Evolutionary conservation across 2,113 vertebrate species (phyloP), one percentile per base, ranked within the genome.

Genomic region (Sylvietta virens): DNA sequence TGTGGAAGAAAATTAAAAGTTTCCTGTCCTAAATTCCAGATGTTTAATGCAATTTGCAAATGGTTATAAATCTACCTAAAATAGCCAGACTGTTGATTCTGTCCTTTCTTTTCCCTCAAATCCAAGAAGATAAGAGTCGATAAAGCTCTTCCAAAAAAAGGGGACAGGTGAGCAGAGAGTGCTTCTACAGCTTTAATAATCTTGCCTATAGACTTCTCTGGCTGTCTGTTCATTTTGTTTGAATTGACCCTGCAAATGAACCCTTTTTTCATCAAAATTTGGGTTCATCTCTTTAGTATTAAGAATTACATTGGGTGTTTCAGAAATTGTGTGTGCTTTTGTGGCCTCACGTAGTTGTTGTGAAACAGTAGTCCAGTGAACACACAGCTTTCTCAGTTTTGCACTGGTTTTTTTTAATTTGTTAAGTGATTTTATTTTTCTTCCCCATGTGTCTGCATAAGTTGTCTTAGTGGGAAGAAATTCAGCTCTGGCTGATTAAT

Each of bases 1-100:
- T 65, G 31, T 67, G 45, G 60, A 89, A 79, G 81, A 69, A 91
- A 96, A 97, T 89, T 51, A 83, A 78, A 79, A 87, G 54, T 76
- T 92, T 92, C 91, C 90, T 91, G 71, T 86, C 70, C 71, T 82
- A 88, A 91, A 94, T 90, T 90, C 62, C 2, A 6, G 40, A 35
- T 87, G 58, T 85, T 86, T 79, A 94, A 83, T 86, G 54, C 47
- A 54, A 39, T 83, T 79, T 86, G 50, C 78, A 93, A 69, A 39
- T 0, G 1, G 45, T 56, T 91, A 21, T 78, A 79, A 88, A 79
- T 82, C 37, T 79, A 1, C 48, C 44, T 73, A 66, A 89, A 93
- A 65, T 50, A 88, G 77, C 67, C 27, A 15, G 51, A 62, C 58
- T 60, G 0, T 14, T 64, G 39, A 44, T 85, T 71, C 44, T 58